A percentile compares a stretch with the other conserved stretches of the same genome.
Conservation (phyloP, 2,113 vertebrate genomes). For the Delphinus delphis region DNA sequence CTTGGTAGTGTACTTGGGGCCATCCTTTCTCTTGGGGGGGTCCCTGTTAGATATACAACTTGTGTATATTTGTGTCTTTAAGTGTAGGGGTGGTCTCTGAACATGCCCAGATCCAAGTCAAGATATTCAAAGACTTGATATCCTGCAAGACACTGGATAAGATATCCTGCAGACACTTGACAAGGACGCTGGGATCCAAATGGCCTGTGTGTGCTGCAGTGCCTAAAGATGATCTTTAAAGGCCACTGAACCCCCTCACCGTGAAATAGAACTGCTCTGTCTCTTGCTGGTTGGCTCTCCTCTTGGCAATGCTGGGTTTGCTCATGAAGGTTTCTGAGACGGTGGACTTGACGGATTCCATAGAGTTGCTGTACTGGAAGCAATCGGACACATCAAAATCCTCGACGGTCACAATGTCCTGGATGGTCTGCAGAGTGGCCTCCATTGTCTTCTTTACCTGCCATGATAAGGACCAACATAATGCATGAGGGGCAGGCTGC, state of each 20-base stretch:
- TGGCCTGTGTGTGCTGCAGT: background rate
- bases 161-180: background rate
- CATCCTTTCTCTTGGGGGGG: background rate
- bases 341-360: slow-evolving; percentile 98
- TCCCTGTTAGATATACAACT: background rate
- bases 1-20: background rate
- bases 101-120: background rate
- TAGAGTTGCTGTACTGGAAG: slow-evolving; percentile 99
- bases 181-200: background rate
- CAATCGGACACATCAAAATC: slow-evolving; percentile 98
- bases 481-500: background rate
- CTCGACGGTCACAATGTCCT: slow-evolving; percentile 98
- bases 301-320: slow-evolving; percentile 98
- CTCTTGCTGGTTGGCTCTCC: slow-evolving; percentile 98
- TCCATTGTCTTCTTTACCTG: slow-evolving; percentile 99
- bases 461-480: background rate
- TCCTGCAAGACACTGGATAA: background rate
- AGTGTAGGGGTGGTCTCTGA: background rate
- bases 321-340: slow-evolving; percentile 98
- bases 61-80: background rate
- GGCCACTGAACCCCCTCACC: slow-evolving; percentile 80
- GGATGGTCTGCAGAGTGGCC: slow-evolving; percentile 97
- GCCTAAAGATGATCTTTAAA: background rate
- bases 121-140: background rate
- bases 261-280: slow-evolving; percentile 99